Evolutionary conservation across 2,797 vertebrate species (phyloP).

Genomic region (Pseudopleuronectes americanus): DNA sequence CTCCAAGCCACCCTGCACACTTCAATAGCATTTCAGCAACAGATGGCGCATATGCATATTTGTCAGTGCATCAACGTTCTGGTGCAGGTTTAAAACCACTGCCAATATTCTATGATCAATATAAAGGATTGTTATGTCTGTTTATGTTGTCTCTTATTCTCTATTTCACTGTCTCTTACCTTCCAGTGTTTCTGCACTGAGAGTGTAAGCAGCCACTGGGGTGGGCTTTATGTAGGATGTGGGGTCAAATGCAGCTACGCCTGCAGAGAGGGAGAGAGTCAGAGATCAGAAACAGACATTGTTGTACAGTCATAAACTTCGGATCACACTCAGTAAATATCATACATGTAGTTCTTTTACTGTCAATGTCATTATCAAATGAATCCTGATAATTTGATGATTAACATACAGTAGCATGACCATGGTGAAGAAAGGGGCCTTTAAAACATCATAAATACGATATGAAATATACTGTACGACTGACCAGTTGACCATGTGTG

Average conservation of each 20-base stretch:
- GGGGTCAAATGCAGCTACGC: slow-evolving; percentile 54
- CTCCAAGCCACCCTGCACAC: not conserved
- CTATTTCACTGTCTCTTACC: slow-evolving; percentile 75
- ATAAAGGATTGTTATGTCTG: not conserved
- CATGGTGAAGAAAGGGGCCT: not conserved
- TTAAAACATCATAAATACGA: not conserved
- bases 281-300: not conserved
- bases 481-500: slow-evolving; percentile 78
- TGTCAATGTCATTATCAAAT: not conserved
- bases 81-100: not conserved
- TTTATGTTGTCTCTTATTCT: not conserved
- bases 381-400: not conserved
- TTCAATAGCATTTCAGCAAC: not conserved
- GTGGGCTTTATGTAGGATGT: slow-evolving; percentile 72
- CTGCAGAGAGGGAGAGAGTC: not conserved
- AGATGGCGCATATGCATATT: not conserved
- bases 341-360: not conserved
- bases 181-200: slow-evolving; percentile 86
- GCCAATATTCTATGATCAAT: not conserved
- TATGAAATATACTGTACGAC: slow-evolving; percentile 28
- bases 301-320: not conserved
- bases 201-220: slow-evolving; percentile 70
- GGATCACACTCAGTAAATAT: not conserved
- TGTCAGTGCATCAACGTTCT: not conserved
- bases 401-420: not conserved